Conservation (phyloP, 2,888 invertebrate genomes). For the Brenthis daphne region DNA sequence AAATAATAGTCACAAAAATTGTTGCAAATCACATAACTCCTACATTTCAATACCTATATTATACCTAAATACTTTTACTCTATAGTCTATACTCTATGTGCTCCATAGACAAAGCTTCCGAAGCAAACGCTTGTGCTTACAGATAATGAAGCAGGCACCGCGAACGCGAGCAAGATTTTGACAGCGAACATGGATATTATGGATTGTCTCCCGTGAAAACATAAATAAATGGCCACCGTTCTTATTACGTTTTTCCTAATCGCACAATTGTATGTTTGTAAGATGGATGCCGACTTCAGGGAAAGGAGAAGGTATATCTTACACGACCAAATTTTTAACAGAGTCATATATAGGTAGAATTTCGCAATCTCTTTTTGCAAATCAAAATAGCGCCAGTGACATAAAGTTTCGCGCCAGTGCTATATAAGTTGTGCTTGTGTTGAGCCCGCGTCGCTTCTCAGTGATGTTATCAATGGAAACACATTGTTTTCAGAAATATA, state of each 20-base stretch:
- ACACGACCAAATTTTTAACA: constrained; percentile 11
- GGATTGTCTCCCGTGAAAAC: constrained; percentile 71
- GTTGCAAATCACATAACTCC: too few species aligned
- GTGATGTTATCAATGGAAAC: constrained; percentile 67
- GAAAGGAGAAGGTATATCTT: constrained; percentile 57
- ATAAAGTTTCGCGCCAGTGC: constrained; percentile 75
- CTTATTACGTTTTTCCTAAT: constrained; percentile 74
- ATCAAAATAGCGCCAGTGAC: constrained; percentile 60
- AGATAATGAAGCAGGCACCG: constrained; percentile 38
- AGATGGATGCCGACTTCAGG: constrained; percentile 74
- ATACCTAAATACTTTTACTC: too few species aligned
- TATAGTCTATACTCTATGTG: not conserved
- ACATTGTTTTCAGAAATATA: constrained; percentile 66
- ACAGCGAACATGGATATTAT: constrained; percentile 54
- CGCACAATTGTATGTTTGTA: constrained; percentile 67
- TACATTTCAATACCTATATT: too few species aligned
- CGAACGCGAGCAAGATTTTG: constrained; percentile 57
- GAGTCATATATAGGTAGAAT: constrained; percentile 27
- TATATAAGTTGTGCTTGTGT: constrained; percentile 46
- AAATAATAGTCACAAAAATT: too few species aligned
- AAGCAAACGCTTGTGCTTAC: constrained; percentile 32
- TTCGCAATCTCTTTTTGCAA: constrained; percentile 47
- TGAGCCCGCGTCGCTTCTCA: constrained; percentile 55
- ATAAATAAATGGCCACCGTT: constrained; percentile 81
- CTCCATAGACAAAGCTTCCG: constrained; percentile 44